These are phyloP conservation scores for Python bivittatus DNA, from an alignment of 2,113 vertebrate species.

Conservation along the genomic window DNA sequence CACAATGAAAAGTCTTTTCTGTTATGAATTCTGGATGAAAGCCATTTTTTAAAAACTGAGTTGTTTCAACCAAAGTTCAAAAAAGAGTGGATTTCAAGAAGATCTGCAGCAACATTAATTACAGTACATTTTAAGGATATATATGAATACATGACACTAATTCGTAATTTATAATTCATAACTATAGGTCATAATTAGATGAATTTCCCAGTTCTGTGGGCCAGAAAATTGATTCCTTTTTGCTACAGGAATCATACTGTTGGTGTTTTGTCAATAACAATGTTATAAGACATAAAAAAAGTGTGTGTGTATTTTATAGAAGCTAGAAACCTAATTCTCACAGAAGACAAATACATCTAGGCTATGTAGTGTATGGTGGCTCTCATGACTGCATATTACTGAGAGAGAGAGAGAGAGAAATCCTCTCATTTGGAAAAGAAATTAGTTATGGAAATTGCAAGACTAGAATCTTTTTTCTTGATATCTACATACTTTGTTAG, in stretches of 20 bases:
- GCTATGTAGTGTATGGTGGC: not conserved
- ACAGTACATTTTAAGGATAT: constrained; percentile 37
- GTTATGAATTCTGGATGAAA: constrained; percentile 38
- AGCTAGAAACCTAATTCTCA: not conserved
- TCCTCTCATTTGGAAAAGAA: not conserved
- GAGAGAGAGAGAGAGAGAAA: not conserved
- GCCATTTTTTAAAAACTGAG: constrained; percentile 18
- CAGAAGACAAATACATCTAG: not conserved
- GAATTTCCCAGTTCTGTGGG: not conserved
- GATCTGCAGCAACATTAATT: constrained; percentile 6
- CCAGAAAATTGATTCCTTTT: constrained; percentile 21
- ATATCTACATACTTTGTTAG: not conserved
- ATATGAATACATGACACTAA: constrained; percentile 39
- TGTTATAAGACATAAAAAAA: not conserved
- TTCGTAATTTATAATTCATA: constrained; percentile 29
- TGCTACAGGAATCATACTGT: not conserved
- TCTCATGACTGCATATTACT: not conserved
- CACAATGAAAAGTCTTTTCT: not conserved
- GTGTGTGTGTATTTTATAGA: constrained; percentile 2
- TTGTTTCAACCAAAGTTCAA: constrained; percentile 28
- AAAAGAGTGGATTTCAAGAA: constrained; percentile 21
- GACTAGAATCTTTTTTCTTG: not conserved
- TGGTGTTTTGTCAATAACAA: not conserved
- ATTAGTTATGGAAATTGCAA: not conserved
- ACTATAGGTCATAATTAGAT: constrained; percentile 29